phyloP scores from a whole-genome alignment of 2,113 vertebrate genomes.

The Sminthopsis crassicaudata region DNA sequence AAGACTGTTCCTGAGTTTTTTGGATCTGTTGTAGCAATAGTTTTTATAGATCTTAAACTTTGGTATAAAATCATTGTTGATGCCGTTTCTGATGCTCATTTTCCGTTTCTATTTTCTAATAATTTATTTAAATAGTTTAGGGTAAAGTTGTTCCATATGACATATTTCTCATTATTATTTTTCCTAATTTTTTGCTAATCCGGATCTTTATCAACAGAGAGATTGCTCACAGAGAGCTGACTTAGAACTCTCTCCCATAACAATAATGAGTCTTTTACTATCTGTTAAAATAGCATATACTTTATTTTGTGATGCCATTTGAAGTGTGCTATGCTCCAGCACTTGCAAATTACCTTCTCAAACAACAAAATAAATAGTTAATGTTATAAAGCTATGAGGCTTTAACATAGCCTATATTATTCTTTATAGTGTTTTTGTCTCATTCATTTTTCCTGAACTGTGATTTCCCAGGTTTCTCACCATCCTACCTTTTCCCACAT shows the following conservation, averaged over 20 bases:
- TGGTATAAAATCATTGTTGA: not conserved
- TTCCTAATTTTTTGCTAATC: not conserved
- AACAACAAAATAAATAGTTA: not conserved
- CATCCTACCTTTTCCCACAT: not conserved
- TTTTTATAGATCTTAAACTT: not conserved
- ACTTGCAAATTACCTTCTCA: not conserved
- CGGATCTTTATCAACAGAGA: not conserved
- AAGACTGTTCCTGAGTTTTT: not conserved
- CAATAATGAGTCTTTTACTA: not conserved
- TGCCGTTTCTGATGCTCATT: not conserved
- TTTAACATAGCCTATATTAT: not conserved
- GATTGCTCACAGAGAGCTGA: not conserved
- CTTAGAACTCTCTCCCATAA: not conserved
- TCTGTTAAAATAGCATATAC: not conserved
- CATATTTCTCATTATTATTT: not conserved
- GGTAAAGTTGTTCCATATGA: not conserved
- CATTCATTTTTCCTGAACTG: not conserved
- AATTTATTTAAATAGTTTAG: not conserved
- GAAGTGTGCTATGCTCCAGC: not conserved
- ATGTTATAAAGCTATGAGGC: not conserved
- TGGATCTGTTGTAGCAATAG: not conserved
- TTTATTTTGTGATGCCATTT: not conserved
- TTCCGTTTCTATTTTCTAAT: not conserved
- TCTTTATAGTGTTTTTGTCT: not conserved
- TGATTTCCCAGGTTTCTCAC: not conserved